Evolutionary conservation across 2,888 invertebrate genomes (phyloP).

Genomic region (Ophion costatus): DNA sequence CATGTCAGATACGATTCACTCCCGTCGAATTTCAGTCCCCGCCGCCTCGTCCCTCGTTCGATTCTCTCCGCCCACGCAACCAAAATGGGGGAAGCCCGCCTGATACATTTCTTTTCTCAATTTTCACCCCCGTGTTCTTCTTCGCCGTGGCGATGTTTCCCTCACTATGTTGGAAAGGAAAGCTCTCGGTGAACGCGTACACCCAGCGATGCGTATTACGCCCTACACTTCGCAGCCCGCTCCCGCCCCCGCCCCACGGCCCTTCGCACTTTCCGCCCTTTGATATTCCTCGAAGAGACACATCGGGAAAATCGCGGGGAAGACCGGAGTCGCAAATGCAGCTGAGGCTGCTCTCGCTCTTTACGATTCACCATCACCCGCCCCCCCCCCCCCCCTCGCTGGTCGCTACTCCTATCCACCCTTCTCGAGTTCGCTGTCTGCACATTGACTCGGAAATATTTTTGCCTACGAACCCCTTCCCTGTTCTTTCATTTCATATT

Average conservation of each 20-base stretch:
- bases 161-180: neutral
- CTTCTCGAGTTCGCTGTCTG: neutral
- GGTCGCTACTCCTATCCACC: neutral
- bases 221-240: constrained; percentile 5
- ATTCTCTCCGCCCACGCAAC: neutral
- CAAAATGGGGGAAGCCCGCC: neutral
- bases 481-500: neutral
- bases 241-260: neutral
- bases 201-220: constrained; percentile 29
- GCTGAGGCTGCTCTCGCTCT: constrained; percentile 43
- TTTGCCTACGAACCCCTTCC: neutral
- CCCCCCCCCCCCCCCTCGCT: neutral
- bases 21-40: constrained; percentile 11
- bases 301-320: constrained; percentile 6
- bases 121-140: constrained; percentile 13
- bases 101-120: constrained; percentile 32
- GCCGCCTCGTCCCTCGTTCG: neutral
- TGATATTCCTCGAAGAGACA: constrained; percentile 55
- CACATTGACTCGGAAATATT: neutral
- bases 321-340: constrained; percentile 38
- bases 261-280: constrained; percentile 17
- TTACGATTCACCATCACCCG: neutral
- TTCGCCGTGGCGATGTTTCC: neutral
- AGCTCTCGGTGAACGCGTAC: constrained; percentile 9
- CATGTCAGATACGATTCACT: constrained; percentile 18